These are phyloP conservation scores for Octopus sinensis DNA, from an alignment of 1,140 invertebrate species.

Conservation along the genomic window DNA sequence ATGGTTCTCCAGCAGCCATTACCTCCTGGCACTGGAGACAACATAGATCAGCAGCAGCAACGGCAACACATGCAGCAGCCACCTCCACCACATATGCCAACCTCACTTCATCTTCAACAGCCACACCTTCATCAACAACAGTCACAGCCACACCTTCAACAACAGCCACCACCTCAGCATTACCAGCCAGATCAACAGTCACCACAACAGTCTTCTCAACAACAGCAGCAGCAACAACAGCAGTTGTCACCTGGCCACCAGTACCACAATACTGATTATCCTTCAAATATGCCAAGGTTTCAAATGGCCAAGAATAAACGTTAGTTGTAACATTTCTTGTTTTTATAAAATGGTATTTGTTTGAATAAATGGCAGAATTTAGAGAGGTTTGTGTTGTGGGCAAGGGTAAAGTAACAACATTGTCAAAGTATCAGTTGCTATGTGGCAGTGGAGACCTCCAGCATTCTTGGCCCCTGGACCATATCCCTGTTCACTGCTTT, in stretches of 20 bases:
- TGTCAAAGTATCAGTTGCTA: too few relatives aligned
- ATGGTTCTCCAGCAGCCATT: neutral
- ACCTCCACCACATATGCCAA: neutral
- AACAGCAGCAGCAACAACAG: neutral
- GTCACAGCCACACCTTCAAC: constrained; percentile 13
- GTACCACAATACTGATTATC: neutral
- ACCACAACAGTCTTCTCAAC: neutral
- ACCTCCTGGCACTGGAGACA: neutral
- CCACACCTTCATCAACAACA: constrained; percentile 9
- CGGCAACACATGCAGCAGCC: neutral
- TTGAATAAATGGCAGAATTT: neutral
- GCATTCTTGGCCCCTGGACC: too few relatives aligned
- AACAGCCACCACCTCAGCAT: constrained; percentile 11
- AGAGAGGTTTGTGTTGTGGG: too few relatives aligned
- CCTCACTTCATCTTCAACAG: neutral
- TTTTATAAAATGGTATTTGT: neutral
- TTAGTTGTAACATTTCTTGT: neutral
- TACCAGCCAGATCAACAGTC: constrained; percentile 13
- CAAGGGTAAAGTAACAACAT: too few relatives aligned
- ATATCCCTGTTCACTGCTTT: too few relatives aligned
- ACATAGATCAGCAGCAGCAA: neutral
- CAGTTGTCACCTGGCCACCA: neutral
- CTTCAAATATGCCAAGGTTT: constrained; percentile 26
- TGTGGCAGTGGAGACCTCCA: too few relatives aligned
- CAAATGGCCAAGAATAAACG: constrained; percentile 7